A percentile compares a stretch with the other conserved stretches of the same genome.
Evolutionary conservation across 2,888 invertebrate genomes (phyloP).

Genomic region (Ectemnius lituratus): DNA sequence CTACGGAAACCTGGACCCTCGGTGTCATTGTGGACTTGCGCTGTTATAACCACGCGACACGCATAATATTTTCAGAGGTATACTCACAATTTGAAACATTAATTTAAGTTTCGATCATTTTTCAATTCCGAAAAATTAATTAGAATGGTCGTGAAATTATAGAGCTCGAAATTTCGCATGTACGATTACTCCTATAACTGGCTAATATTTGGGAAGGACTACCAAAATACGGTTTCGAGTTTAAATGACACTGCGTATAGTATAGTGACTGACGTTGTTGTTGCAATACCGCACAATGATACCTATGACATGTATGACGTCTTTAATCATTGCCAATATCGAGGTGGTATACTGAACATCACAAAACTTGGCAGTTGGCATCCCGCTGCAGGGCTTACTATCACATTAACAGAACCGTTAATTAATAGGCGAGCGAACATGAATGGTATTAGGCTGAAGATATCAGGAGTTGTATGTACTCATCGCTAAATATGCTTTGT

Average conservation of each 20-base stretch:
- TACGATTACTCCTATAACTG: constrained; percentile 66
- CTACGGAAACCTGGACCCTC: constrained; percentile 45
- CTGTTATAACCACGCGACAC: constrained; percentile 51
- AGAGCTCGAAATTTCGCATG: constrained; percentile 59
- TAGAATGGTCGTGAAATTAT: background rate
- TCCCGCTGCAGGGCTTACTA: constrained; percentile 44
- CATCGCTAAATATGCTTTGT: background rate
- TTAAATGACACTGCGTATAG: constrained; percentile 64
- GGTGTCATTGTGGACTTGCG: constrained; percentile 66
- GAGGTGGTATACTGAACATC: constrained; percentile 65
- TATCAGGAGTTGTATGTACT: constrained; percentile 63
- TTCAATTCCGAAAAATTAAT: background rate
- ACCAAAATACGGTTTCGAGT: constrained; percentile 44
- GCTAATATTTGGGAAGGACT: constrained; percentile 62
- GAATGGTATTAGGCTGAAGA: constrained; percentile 65
- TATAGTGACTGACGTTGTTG: constrained; percentile 62
- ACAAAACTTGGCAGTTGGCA: constrained; percentile 64
- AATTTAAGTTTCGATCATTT: background rate
- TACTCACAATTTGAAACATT: no score
- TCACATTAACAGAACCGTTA: constrained; percentile 58
- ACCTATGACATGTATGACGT: constrained; percentile 63
- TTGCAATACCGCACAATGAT: constrained; percentile 47
- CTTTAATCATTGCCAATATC: constrained; percentile 65
- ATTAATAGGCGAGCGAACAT: constrained; percentile 63
- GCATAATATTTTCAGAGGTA: constrained; percentile 48